Conservation (phyloP, 2,113 vertebrate species). For the Salvelinus fontinalis region DNA sequence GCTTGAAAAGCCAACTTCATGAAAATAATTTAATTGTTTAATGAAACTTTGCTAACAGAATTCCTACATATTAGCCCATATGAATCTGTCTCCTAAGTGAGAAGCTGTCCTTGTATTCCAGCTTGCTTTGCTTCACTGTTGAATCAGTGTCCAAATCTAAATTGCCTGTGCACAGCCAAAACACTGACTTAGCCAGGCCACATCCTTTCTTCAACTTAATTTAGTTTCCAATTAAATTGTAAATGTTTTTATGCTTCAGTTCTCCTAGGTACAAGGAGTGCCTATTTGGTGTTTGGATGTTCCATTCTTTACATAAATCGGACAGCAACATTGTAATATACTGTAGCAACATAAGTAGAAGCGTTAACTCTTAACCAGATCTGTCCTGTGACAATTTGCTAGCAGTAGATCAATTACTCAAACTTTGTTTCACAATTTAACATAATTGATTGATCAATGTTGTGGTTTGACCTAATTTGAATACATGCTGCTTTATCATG, state of each 20-base stretch:
- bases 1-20: too few relatives aligned
- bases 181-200: not conserved
- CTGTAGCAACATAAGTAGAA: slow-evolving; percentile 1
- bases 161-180: not conserved
- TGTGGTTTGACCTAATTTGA: slow-evolving; percentile 8
- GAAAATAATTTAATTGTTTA: too few relatives aligned
- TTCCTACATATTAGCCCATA: not conserved
- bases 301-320: not conserved
- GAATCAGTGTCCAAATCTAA: not conserved
- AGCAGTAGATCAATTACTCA: not conserved
- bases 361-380: not conserved
- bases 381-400: not conserved
- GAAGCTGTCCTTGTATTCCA: not conserved
- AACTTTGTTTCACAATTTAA: not conserved
- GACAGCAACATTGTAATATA: not conserved
- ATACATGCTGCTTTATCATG: slow-evolving; percentile 28
- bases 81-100: not conserved
- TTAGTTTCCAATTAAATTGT: slow-evolving; percentile 6
- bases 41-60: too few relatives aligned
- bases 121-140: not conserved
- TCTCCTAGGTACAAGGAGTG: not conserved
- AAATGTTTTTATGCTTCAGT: not conserved
- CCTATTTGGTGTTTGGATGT: not conserved
- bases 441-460: slow-evolving; percentile 9
- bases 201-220: not conserved